A percentile compares a stretch with the other conserved stretches of the same genome.
Conservation (phyloP, 2,113 vertebrate genomes). For the Amia ocellicauda region DNA sequence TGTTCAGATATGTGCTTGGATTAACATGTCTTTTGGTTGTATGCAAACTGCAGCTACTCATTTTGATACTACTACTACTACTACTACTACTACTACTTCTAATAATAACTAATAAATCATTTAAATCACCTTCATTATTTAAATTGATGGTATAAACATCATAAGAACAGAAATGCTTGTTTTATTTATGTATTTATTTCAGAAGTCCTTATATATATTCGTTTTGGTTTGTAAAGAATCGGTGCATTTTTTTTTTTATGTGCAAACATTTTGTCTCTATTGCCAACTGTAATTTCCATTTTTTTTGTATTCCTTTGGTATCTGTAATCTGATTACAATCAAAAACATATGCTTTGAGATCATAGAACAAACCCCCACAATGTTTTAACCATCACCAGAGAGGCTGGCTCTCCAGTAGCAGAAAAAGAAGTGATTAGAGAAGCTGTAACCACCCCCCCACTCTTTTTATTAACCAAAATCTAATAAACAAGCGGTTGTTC, state of each 20-base stretch:
- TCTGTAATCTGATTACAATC: slow-evolving; percentile 80
- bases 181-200: too few relatives aligned
- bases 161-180: too few relatives aligned
- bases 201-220: too few relatives aligned
- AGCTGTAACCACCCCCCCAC: neutral
- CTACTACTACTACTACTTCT: too few relatives aligned
- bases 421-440: slow-evolving; percentile 44
- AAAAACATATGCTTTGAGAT: slow-evolving; percentile 80
- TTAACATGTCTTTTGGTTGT: too few relatives aligned
- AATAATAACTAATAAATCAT: too few relatives aligned
- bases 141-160: too few relatives aligned
- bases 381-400: slow-evolving; percentile 54
- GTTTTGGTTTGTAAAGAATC: too few relatives aligned
- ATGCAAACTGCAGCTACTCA: too few relatives aligned
- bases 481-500: slow-evolving; percentile 19
- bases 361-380: slow-evolving; percentile 67
- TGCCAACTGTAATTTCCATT: slow-evolving; percentile 82
- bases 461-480: slow-evolving; percentile 19
- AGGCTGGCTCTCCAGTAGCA: slow-evolving; percentile 49
- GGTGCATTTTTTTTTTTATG: slow-evolving; percentile 51
- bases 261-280: slow-evolving; percentile 81
- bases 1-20: too few relatives aligned
- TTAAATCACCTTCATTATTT: too few relatives aligned
- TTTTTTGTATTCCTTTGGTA: slow-evolving; percentile 85
- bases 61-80: too few relatives aligned